phyloP scores from a whole-genome alignment of 35 echinoderm and acorn worm genomes.

The Hemicentrotus pulcherrimus region DNA sequence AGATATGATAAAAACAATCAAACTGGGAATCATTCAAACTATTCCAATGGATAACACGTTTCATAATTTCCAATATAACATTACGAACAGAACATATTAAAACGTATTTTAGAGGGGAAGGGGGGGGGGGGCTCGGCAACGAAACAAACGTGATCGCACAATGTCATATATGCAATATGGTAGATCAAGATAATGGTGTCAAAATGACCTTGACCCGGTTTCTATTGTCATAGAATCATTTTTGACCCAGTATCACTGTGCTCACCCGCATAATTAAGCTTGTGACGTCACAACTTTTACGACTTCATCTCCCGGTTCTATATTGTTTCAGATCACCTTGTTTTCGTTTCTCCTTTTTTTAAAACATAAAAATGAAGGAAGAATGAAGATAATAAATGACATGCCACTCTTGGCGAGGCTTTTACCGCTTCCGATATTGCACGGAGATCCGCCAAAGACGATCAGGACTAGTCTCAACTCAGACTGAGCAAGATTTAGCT shows the following conservation, averaged over 20 bases:
- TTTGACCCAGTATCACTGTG: not conserved
- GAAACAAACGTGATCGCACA: not conserved
- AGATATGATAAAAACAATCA: too few species aligned
- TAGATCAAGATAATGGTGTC: not conserved
- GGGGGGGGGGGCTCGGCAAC: not conserved
- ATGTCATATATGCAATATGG: not conserved
- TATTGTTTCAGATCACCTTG: conserved; percentile 38
- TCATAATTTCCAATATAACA: not conserved
- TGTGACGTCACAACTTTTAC: not conserved
- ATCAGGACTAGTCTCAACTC: not conserved
- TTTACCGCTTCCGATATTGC: conserved; percentile 9
- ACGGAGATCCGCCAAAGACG: not conserved
- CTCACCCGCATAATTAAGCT: not conserved
- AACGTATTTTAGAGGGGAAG: not conserved
- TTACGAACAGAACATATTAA: not conserved
- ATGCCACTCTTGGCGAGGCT: not conserved
- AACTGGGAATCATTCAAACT: too few species aligned
- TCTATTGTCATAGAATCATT: conserved; percentile 16
- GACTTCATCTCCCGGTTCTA: conserved; percentile 15
- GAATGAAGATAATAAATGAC: not conserved
- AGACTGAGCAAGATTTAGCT: too few species aligned
- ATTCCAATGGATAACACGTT: too few species aligned
- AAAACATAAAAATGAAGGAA: not conserved
- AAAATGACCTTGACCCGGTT: not conserved
- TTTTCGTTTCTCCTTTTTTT: conserved; percentile 31